Evolutionary conservation across 2,888 invertebrate species (phyloP).

Genomic region (Patella depressa): DNA sequence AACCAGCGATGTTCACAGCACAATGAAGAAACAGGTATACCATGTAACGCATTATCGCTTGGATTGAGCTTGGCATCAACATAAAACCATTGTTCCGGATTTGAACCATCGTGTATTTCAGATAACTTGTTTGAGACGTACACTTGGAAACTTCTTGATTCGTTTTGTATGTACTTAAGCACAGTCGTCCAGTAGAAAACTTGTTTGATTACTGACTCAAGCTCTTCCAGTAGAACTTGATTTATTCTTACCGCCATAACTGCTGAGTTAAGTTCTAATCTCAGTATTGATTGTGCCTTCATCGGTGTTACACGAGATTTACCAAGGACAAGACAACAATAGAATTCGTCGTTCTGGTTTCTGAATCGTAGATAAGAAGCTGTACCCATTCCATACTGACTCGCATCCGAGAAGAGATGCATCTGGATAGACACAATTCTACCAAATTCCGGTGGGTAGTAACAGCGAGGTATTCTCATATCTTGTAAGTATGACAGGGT

Average conservation of each 20-base stretch:
- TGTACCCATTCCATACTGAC: slow-evolving; percentile 15
- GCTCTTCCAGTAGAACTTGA: neutral
- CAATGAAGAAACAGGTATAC: neutral
- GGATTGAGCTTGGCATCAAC: neutral
- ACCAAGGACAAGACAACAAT: slow-evolving; percentile 17
- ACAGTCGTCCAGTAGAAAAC: slow-evolving; percentile 12
- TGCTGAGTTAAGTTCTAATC: slow-evolving; percentile 22
- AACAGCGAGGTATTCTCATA: neutral
- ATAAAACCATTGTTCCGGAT: slow-evolving; percentile 12
- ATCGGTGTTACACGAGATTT: slow-evolving; percentile 19
- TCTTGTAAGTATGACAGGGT: slow-evolving; percentile 10
- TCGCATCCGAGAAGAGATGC: slow-evolving; percentile 25
- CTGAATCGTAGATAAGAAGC: slow-evolving; percentile 17
- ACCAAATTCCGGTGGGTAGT: neutral
- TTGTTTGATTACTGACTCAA: neutral
- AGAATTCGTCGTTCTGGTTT: slow-evolving; percentile 13
- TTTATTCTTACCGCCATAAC: slow-evolving; percentile 14
- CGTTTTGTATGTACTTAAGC: slow-evolving; percentile 8
- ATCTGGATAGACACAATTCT: neutral
- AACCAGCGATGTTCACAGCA: slow-evolving; percentile 12
- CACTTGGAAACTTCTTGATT: slow-evolving; percentile 15
- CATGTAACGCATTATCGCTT: neutral
- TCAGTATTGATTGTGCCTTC: slow-evolving; percentile 15
- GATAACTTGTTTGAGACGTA: slow-evolving; percentile 19
- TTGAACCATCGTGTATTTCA: slow-evolving; percentile 12